Percentiles rank a stretch among this genome's conserved stretches.
Conservation (phyloP, 2,888 invertebrate genomes). For the Microctonus aethiopoides region DNA sequence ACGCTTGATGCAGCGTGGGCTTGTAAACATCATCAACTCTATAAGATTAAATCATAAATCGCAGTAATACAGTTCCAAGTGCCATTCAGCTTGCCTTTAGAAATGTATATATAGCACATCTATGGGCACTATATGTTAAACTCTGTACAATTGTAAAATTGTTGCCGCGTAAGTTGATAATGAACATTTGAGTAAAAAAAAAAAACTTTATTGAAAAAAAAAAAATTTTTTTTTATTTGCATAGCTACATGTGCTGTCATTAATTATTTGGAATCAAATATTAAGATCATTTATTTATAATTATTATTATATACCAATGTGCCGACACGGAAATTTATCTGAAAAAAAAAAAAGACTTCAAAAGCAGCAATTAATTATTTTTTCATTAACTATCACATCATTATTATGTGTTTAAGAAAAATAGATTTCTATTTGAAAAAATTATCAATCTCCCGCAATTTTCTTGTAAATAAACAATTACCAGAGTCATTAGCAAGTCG, state of each 20-base stretch:
- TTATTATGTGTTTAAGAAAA: not conserved
- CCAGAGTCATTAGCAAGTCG: not conserved
- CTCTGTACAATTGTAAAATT: not conserved
- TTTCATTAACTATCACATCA: not conserved
- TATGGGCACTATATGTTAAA: constrained; percentile 9
- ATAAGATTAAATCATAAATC: constrained; percentile 4
- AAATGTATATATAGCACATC: not conserved
- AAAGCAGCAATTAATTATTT: not conserved
- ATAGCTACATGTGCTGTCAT: not conserved
- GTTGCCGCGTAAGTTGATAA: constrained; percentile 7
- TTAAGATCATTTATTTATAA: not conserved
- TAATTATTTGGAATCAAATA: not conserved
- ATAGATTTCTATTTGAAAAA: not conserved
- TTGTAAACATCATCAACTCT: not conserved
- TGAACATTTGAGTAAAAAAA: not conserved
- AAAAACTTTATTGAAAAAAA: not conserved
- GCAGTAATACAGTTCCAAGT: constrained; percentile 6
- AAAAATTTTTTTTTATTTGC: not conserved
- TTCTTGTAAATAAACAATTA: not conserved
- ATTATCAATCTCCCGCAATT: not conserved
- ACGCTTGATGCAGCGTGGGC: not conserved
- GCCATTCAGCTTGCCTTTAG: constrained; percentile 21
- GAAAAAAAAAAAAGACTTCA: not conserved
- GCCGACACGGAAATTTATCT: not conserved
- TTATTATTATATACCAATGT: constrained; percentile 14